phyloP scores from a whole-genome alignment of 2,888 invertebrate genomes.

The Nemapogon koenigi region DNA sequence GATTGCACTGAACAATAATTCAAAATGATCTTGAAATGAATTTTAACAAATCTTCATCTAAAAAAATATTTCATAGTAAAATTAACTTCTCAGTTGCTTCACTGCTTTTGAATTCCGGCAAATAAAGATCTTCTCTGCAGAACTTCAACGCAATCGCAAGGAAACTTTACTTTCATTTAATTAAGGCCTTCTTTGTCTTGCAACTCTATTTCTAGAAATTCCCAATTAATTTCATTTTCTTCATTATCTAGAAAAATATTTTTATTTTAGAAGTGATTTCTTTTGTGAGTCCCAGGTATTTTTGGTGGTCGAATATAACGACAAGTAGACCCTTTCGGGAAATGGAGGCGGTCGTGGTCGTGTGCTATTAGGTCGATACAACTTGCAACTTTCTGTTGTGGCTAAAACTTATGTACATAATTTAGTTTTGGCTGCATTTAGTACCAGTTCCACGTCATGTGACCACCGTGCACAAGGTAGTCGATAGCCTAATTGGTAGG shows the following conservation, averaged over 20 bases:
- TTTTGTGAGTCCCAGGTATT: too few relatives aligned
- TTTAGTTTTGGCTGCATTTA: too few relatives aligned
- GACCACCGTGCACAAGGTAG: too few relatives aligned
- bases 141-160: neutral
- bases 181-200: neutral
- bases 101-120: neutral
- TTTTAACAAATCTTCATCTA: constrained; percentile 1
- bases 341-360: too few relatives aligned
- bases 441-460: too few relatives aligned
- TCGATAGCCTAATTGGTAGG: too few relatives aligned
- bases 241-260: neutral
- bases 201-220: neutral
- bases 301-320: too few relatives aligned
- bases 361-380: too few relatives aligned
- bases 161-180: neutral
- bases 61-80: neutral
- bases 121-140: neutral
- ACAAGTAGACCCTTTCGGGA: too few relatives aligned
- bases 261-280: neutral
- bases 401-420: too few relatives aligned
- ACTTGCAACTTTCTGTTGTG: too few relatives aligned
- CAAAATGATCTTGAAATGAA: constrained; percentile 4
- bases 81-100: neutral
- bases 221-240: constrained; percentile 1
- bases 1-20: constrained; percentile 4